Conservation (phyloP, 1,140 invertebrate species). For the Scaptomyza hsui region DNA sequence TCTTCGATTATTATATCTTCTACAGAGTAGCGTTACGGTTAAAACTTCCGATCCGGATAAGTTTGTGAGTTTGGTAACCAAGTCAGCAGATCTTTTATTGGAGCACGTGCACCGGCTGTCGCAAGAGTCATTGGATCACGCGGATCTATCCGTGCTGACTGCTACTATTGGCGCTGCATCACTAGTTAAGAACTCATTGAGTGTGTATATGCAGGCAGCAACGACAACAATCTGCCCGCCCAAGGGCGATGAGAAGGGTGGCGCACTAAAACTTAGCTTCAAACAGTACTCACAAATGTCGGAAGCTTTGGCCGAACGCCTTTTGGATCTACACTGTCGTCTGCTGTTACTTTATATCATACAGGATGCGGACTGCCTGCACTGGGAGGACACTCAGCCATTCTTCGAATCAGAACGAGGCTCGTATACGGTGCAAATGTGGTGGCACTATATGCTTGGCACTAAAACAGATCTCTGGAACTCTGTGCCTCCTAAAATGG, state of each 20-base stretch:
- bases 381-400: constrained; percentile 87
- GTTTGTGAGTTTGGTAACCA: constrained; percentile 88
- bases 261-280: constrained; percentile 85
- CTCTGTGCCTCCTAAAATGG: constrained; percentile 92
- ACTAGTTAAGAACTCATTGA: constrained; percentile 90
- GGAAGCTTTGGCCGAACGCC: constrained; percentile 90
- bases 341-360: constrained; percentile 90
- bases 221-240: constrained; percentile 79
- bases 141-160: constrained; percentile 90
- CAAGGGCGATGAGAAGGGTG: constrained; percentile 82
- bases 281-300: constrained; percentile 91
- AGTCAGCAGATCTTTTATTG: constrained; percentile 88
- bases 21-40: constrained; percentile 85
- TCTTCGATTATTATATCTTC: not conserved
- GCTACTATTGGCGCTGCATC: constrained; percentile 91
- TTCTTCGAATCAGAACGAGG: constrained; percentile 89
- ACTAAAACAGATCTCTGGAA: constrained; percentile 91
- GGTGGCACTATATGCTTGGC: constrained; percentile 94
- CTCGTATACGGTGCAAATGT: constrained; percentile 92
- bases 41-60: constrained; percentile 90
- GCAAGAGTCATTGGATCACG: constrained; percentile 92
- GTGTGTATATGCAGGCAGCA: constrained; percentile 86
- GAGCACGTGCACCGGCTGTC: constrained; percentile 91
- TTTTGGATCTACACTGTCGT: constrained; percentile 90
- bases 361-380: constrained; percentile 90